A percentile compares a stretch with the other conserved stretches of the same genome.
These are phyloP conservation scores for Paraplagusia blochii DNA, from an alignment of 2,113 vertebrate species.

Conservation along the genomic window DNA sequence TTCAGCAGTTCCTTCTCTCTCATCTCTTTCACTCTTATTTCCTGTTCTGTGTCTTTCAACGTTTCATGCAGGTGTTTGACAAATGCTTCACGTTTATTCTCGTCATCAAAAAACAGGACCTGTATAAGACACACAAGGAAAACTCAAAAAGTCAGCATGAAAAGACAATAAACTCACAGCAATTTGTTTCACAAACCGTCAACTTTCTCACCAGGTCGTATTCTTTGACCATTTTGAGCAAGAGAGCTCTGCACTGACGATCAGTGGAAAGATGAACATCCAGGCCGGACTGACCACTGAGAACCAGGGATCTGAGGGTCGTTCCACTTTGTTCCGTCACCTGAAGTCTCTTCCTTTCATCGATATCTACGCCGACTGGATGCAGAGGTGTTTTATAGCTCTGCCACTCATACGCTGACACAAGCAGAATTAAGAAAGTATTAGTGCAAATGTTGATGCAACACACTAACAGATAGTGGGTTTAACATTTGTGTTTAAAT, in stretches of 20 bases:
- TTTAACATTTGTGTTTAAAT: slow-evolving; percentile 2
- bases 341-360: slow-evolving; percentile 72
- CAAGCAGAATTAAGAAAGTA: slow-evolving; percentile 3
- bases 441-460: not conserved
- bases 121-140: slow-evolving; percentile 35
- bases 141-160: too few relatives aligned
- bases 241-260: slow-evolving; percentile 69
- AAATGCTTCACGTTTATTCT: slow-evolving; percentile 78
- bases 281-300: slow-evolving; percentile 69
- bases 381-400: slow-evolving; percentile 72
- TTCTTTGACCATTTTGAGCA: slow-evolving; percentile 92
- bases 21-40: slow-evolving; percentile 70
- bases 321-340: slow-evolving; percentile 76
- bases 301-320: slow-evolving; percentile 74
- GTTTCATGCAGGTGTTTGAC: slow-evolving; percentile 64
- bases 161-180: too few relatives aligned
- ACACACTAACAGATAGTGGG: too few relatives aligned
- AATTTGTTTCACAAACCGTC: too few relatives aligned
- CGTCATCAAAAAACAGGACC: slow-evolving; percentile 86
- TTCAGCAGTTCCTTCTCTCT: slow-evolving; percentile 80
- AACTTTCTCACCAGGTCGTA: slow-evolving; percentile 85
- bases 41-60: slow-evolving; percentile 42
- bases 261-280: slow-evolving; percentile 81
- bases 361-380: slow-evolving; percentile 75
- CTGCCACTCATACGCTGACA: slow-evolving; percentile 87